A percentile compares a stretch with the other conserved stretches of the same genome.
phyloP scores from a whole-genome alignment of 2,113 vertebrate genomes.

The Glaucidium brasilianum region DNA sequence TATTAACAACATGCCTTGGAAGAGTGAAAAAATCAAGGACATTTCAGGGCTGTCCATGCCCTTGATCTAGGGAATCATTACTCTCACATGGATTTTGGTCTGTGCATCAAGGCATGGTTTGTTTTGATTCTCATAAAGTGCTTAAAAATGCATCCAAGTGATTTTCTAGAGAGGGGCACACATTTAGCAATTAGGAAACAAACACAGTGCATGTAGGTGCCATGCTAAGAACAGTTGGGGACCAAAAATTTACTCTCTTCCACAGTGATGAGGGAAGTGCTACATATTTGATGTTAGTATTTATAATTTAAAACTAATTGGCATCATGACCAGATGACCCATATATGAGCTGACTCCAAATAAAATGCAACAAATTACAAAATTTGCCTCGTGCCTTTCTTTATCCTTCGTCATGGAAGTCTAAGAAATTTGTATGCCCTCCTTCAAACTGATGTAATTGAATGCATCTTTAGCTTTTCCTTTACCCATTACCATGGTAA shows the following conservation, averaged over 20 bases:
- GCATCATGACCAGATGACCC: not conserved
- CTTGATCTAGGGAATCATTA: not conserved
- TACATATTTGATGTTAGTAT: not conserved
- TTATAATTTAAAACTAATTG: not conserved
- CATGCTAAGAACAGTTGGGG: not conserved
- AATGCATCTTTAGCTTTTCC: not conserved
- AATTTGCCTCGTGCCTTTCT: not conserved
- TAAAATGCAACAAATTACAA: not conserved
- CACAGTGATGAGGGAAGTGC: not conserved
- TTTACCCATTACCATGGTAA: not conserved
- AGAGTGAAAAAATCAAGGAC: not conserved
- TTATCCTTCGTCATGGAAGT: not conserved
- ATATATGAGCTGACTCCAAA: not conserved
- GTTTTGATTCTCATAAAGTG: not conserved
- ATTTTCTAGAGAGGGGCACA: not conserved
- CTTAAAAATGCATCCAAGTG: not conserved
- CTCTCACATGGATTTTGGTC: not conserved
- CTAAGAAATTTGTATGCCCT: not conserved
- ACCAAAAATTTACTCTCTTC: not conserved
- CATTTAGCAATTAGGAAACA: not conserved
- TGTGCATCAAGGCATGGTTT: not conserved
- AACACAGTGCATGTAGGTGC: not conserved
- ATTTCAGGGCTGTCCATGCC: not conserved
- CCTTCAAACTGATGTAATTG: not conserved
- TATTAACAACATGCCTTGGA: constrained; percentile 2